Evolutionary conservation across 2,888 invertebrate genomes (phyloP).

Genomic region (Apotomis betuletana): DNA sequence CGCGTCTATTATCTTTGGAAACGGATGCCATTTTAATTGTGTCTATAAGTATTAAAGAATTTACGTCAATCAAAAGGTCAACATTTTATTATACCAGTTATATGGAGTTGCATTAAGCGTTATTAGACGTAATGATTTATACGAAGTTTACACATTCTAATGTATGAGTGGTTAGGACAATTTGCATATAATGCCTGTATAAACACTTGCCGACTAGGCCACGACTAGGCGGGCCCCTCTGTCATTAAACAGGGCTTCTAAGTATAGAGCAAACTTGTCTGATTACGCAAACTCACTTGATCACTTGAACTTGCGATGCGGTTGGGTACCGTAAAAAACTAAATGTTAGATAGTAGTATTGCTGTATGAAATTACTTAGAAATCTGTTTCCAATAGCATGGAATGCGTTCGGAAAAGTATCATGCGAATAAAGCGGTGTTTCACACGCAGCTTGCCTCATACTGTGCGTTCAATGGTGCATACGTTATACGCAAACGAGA

Average conservation of each 20-base stretch:
- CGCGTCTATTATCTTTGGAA: conserved; percentile 47
- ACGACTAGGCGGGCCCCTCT: not conserved
- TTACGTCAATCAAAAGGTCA: conserved; percentile 1
- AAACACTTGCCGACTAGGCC: conserved; percentile 27
- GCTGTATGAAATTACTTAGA: conserved; percentile 35
- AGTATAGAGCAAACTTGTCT: conserved; percentile 18
- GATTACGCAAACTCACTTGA: conserved; percentile 12
- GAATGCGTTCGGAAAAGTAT: conserved; percentile 51
- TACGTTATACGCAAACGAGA: conserved; percentile 36
- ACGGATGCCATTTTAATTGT: conserved; percentile 19
- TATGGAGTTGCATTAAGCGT: conserved; percentile 20
- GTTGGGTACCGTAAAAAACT: conserved; percentile 54
- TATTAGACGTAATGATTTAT: conserved; percentile 37
- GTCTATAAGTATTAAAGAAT: not conserved
- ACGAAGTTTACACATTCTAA: conserved; percentile 43
- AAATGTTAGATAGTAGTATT: conserved; percentile 48
- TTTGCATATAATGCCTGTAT: conserved; percentile 44
- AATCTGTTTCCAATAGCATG: conserved; percentile 50
- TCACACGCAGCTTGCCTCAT: conserved; percentile 43
- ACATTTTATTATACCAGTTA: not conserved
- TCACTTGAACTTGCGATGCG: conserved; percentile 23
- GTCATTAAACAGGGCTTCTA: conserved; percentile 16
- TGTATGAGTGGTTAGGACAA: conserved; percentile 43
- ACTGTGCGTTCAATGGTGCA: conserved; percentile 32
- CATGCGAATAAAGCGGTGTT: conserved; percentile 36